Evolutionary conservation across 2,888 invertebrate species (phyloP), one percentile per base, ranked within the genome.

Genomic region (Parnassius smintheus): DNA sequence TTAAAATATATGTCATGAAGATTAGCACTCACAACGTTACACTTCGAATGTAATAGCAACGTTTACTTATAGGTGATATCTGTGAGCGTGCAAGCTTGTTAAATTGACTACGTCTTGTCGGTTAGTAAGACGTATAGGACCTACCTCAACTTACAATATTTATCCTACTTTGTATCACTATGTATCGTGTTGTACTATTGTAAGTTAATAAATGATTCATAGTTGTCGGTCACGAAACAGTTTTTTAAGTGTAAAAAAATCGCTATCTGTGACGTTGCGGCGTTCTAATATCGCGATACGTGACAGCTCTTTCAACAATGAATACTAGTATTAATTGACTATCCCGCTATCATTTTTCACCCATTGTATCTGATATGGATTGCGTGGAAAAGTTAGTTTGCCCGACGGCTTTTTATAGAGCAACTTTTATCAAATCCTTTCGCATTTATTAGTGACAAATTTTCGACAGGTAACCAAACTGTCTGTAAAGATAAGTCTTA

Each of bases 81-180:
- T 41, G 41, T 11, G 22, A 18, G 12, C 1, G 22, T 11, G 44
- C 22, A 12, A n/a, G 13, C 35, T 52, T 10, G 22, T 55, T 35
- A 10, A 59, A 51, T 56, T 51, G 56, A 64, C 55, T n/a, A 60
- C 48, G 59, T 54, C 3, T 54, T 41, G 13, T 55, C 55, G 35
- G 50, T 10, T 2, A 41, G n/a, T 13, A 18, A 48, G 49, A 42
- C 35, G 22, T 13, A 48, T 44, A 12, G 2, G 62, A 58, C 62
- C 62, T 62, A 59, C 62, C 58, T 58, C 62, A 62, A 62, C 58
- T 18, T 53, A 49, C 58, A 50, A 25, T 55, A 58, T 45, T 35
- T 49, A 45, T 49, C 25, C 25, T 42, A 57, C 42, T 35, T 53
- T 53, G 18, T 62, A 55, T 46, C 11, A 52, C 25, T 8, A 46